Evolutionary conservation across 2,797 vertebrate species (phyloP), one percentile per base, ranked within the genome.

Genomic region (Arrhamphus sclerolepis): DNA sequence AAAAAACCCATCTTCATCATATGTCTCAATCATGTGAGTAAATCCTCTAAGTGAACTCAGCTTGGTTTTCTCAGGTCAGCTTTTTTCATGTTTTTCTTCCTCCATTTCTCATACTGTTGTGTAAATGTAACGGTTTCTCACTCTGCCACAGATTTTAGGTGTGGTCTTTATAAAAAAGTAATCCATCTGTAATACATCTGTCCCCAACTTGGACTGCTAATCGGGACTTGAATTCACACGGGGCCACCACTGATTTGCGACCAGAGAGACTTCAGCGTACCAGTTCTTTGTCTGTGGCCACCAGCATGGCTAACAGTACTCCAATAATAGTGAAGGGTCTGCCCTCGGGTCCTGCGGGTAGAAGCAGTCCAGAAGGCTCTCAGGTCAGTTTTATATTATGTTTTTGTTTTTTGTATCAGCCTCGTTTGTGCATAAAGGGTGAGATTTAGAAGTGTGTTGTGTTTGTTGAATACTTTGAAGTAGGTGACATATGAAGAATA

Each of bases 231-330:
- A 87, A 74, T 86, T 7, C 13, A 91, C 38, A 92, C 89, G 76
- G 2, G 10, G 21, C 19, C 42, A 1, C 63, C 24, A 38, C 54
- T 80, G 22, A 50, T 56, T 49, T 18, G 16, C 26, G 5, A 39
- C 40, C 21, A 10, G 40, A 56, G 38, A 70, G 68, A 19, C 47
- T 50, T 18, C 42, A 49, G 48, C 72, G 31, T 48, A 24, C 38
- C 16, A 92, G 80, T 87, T 91, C 66, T 90, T 92, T 76, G 91
- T 89, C 93, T 0, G 89, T 94, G 70, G 91, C 89, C 87, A 92
- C 91, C 86, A 86, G 62, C 63, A 98, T 98, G 96, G 96, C 96
- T 53, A 99, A 98, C 85, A 98, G 93, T 88, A 95, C 95, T 71
- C 87, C 93, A 1, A 70, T 86, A 61, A 84, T 87, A 34, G 83